Evolutionary conservation across 1,140 invertebrate species (phyloP), one percentile per base, ranked within the genome.

Genomic region (Macrocentrus cingulum): DNA sequence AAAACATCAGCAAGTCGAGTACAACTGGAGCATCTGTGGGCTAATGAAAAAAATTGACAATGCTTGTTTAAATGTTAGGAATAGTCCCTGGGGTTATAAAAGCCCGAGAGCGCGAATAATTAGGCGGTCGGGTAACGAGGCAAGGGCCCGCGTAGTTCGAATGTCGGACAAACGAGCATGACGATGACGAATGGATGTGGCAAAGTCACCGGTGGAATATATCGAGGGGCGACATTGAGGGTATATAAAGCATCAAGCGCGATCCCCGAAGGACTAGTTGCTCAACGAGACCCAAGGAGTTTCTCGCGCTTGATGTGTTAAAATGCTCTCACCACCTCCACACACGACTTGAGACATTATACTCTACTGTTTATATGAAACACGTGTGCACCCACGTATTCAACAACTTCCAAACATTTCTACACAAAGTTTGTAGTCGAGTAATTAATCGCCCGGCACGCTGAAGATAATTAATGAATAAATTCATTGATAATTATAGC

Each of bases 121-220:
- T 41, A 52, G 36, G 20, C 13, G 37, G 25, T 52, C n/a, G 16
- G 5, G 22, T 16, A 52, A 52, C 20, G 37, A 52, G 37, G 9
- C 2, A 23, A 3, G 13, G 23, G 23, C 18, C 36, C 15, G 11
- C 20, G 23, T 45, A 44, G 52, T 54, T n/a, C 52, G 16, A 44
- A 54, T 32, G 23, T 45, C 37, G 22, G 23, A 54, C 52, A 45
- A 54, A 54, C 37, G 39, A 54, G 52, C 13, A 16, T 45, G 52
- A 54, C 52, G 39, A 54, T 54, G 52, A 54, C 39, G 52, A 54
- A 54, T 54, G 39, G 39, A 15, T n/a, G 19, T 29, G 41, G 25
- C 18, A 20, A 51, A 51, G 49, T 32, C 32, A 19, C 49, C 32
- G 18, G 18, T 34, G 32, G 49, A 32, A 51, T 51, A 18, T 8